phyloP scores from a whole-genome alignment of 2,888 invertebrate genomes.

The Chymomyza fuscimana region DNA sequence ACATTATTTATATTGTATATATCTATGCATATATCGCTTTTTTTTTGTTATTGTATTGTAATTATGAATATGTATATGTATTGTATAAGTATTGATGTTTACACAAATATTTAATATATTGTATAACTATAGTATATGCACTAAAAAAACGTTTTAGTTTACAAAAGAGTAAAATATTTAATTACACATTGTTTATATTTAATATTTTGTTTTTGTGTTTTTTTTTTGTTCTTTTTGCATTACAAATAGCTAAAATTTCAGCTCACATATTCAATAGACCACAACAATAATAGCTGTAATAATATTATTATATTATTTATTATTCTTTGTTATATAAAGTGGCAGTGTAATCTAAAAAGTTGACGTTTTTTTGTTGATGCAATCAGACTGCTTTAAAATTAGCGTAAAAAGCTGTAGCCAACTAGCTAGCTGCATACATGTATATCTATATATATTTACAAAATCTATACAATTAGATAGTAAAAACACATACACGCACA shows the following conservation, averaged over 20 bases:
- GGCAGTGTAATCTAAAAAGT: not conserved
- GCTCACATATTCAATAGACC: not conserved
- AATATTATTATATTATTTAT: constrained; percentile 19
- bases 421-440: no score
- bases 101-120: constrained; percentile 34
- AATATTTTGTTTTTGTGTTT: constrained; percentile 32
- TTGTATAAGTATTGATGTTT: constrained; percentile 17
- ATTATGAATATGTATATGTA: constrained; percentile 30
- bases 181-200: not conserved
- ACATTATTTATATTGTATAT: constrained; percentile 32
- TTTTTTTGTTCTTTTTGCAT: constrained; percentile 11
- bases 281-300: constrained; percentile 40
- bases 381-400: not conserved
- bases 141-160: constrained; percentile 37
- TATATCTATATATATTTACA: constrained; percentile 14
- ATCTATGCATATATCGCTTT: not conserved
- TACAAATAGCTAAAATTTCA: not conserved
- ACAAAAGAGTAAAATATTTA: constrained; percentile 3
- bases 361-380: not conserved
- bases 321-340: constrained; percentile 9
- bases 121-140: constrained; percentile 8
- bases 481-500: constrained; percentile 24
- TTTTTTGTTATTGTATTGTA: not conserved
- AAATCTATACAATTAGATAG: constrained; percentile 2
- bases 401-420: not conserved